Base-by-base conservation (phyloP, 2,888 invertebrate genomes). In the Zelleria hepariella region DNA sequence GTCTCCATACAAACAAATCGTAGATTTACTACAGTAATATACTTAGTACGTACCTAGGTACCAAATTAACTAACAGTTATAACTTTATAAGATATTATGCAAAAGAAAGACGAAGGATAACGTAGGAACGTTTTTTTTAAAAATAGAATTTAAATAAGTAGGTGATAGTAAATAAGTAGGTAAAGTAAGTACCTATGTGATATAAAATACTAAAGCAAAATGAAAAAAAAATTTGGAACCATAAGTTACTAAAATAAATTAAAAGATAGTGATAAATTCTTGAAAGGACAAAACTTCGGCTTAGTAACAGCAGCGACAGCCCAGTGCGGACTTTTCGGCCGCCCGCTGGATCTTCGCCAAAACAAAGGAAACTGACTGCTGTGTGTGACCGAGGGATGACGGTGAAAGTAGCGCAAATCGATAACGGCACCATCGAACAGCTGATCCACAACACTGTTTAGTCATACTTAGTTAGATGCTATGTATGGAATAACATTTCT, bases 331-430 rank as follows among this genome's bases (percentile, higher is more conserved):
- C 23, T 8, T 51, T 51, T 51, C 51, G 32, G 32, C 5, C 21
- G 27, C 18, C 27, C n/a, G 18, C 55, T 55, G 55, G 55, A 27
- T 32, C 27, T 62, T 64, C 72, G 85, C 85, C 86, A 86, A 84
- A 78, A 77, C 74, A 77, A 76, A 75, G 74, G 69, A 69, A 65
- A 66, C 67, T 65, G 70, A 66, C 73, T 73, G 69, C 71, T 69
- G 58, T 60, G 57, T 15, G 24, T 52, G 15, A 10, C 54, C 60
- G 67, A 69, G 15, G 32, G 15, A 15, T n/a, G n/a, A 42, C 32
- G 72, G 80, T 70, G 77, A 82, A 84, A 83, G 77, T 78, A 72
- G 68, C 71, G 65, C 67, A 69, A 80, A 82, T 86, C 86, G 75
- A 86, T 85, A 83, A 59, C 66, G 67, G 68, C 49, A 49, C 53